Conservation (phyloP, 2,888 invertebrate genomes). For the Xiphydria camelus region DNA sequence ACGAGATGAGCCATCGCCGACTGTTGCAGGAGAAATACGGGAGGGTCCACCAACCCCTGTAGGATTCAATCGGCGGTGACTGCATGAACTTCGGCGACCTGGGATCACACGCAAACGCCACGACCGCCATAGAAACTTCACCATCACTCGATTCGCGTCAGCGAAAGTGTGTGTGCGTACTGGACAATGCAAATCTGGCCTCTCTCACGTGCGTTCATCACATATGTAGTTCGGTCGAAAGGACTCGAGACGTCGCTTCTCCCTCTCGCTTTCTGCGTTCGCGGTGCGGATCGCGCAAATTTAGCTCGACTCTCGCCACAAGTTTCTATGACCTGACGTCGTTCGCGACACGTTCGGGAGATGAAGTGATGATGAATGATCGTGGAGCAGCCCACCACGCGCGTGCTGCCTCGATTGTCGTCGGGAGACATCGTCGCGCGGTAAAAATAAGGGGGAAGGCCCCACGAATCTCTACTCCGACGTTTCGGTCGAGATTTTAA, state of each 20-base stretch:
- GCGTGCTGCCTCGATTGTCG: too few relatives aligned
- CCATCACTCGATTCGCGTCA: slow-evolving; percentile 10
- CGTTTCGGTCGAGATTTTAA: background rate
- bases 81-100: slow-evolving; percentile 71
- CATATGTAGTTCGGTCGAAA: background rate
- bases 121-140: slow-evolving; percentile 44
- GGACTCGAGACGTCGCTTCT: background rate
- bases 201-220: background rate
- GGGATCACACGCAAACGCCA: slow-evolving; percentile 42
- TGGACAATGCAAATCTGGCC: background rate
- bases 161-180: background rate
- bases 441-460: background rate
- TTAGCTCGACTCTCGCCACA: background rate
- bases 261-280: background rate
- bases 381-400: too few relatives aligned
- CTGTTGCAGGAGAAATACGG: slow-evolving; percentile 85
- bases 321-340: slow-evolving; percentile 44
- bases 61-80: slow-evolving; percentile 66
- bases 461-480: background rate
- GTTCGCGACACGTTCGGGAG: slow-evolving; percentile 32
- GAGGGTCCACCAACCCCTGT: slow-evolving; percentile 83
- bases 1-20: slow-evolving; percentile 82
- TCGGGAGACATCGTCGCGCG: background rate
- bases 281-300: too few relatives aligned
- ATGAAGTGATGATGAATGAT: slow-evolving; percentile 41